These are phyloP conservation scores for Ormyrus thymus DNA, from an alignment of 2,888 invertebrate genomes.

Conservation along the genomic window DNA sequence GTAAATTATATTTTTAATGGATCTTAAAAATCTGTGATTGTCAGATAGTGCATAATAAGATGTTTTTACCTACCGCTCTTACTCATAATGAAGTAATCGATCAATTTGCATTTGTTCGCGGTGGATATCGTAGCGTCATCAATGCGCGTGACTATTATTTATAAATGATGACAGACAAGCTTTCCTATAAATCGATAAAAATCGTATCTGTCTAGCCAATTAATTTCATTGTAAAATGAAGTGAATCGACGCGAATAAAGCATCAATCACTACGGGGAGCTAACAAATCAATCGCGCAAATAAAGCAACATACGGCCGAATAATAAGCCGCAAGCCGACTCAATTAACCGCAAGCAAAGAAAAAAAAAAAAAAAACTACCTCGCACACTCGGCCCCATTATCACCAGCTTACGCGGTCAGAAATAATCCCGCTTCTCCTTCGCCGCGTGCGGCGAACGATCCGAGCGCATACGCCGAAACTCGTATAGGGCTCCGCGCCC, in stretches of 20 bases:
- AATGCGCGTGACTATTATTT: slow-evolving; percentile 10
- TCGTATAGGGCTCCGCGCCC: slow-evolving; percentile 6
- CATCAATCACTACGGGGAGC: no score
- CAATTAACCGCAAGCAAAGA: slow-evolving; percentile 24
- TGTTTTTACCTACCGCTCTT: no score
- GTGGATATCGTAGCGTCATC: background rate
- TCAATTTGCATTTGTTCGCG: background rate
- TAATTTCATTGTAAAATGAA: no score
- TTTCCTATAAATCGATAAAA: slow-evolving; percentile 7
- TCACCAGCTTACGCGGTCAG: slow-evolving; percentile 15
- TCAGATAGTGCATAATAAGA: background rate
- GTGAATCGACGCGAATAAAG: no score
- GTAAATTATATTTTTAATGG: no score
- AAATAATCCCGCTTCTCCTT: slow-evolving; percentile 30
- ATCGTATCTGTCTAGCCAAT: background rate
- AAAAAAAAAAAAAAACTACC: slow-evolving; percentile 16
- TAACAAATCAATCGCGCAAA: no score
- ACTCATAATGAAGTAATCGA: background rate
- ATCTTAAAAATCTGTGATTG: no score
- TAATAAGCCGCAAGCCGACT: slow-evolving; percentile 6
- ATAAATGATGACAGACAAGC: slow-evolving; percentile 14
- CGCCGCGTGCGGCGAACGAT: slow-evolving; percentile 46
- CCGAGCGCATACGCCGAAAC: slow-evolving; percentile 16
- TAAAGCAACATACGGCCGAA: background rate
- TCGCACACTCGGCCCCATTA: background rate